A percentile compares a stretch with the other conserved stretches of the same genome.
These are phyloP conservation scores for Dusona sp. DNA, from an alignment of 2,888 invertebrate species.

Conservation along the genomic window DNA sequence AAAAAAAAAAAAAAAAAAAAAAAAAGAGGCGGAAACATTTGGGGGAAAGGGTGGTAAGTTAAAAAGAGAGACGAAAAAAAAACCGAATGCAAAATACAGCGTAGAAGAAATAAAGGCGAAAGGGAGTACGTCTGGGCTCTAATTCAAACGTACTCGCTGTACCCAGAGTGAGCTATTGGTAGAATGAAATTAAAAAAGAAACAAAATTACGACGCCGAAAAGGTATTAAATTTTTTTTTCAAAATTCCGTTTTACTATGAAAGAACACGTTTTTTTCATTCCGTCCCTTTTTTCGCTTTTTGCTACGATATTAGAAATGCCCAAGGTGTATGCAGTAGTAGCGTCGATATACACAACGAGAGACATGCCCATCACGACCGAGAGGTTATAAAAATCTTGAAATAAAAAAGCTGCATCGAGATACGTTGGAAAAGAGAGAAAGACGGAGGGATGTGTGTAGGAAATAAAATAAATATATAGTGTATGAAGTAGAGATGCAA, in stretches of 20 bases:
- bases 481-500: slow-evolving; percentile 42
- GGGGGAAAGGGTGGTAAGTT: background rate
- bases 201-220: slow-evolving; percentile 13
- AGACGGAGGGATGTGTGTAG: slow-evolving; percentile 8
- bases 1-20: background rate
- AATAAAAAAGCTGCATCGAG: slow-evolving; percentile 11
- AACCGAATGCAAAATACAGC: background rate
- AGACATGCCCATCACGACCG: slow-evolving; percentile 50
- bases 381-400: slow-evolving; percentile 55
- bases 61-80: background rate
- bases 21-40: background rate
- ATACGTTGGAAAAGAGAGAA: background rate
- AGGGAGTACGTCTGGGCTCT: slow-evolving; percentile 60
- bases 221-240: background rate
- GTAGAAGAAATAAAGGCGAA: slow-evolving; percentile 58
- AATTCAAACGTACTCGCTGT: slow-evolving; percentile 66
- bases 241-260: slow-evolving; percentile 51
- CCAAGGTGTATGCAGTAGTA: slow-evolving; percentile 57
- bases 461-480: slow-evolving; percentile 62
- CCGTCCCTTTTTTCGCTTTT: slow-evolving; percentile 18
- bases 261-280: slow-evolving; percentile 44
- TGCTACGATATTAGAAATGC: slow-evolving; percentile 36
- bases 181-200: slow-evolving; percentile 48
- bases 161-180: slow-evolving; percentile 61
- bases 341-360: slow-evolving; percentile 50